phyloP scores from a whole-genome alignment of 2,888 invertebrate genomes.

The Erebia ligea region DNA sequence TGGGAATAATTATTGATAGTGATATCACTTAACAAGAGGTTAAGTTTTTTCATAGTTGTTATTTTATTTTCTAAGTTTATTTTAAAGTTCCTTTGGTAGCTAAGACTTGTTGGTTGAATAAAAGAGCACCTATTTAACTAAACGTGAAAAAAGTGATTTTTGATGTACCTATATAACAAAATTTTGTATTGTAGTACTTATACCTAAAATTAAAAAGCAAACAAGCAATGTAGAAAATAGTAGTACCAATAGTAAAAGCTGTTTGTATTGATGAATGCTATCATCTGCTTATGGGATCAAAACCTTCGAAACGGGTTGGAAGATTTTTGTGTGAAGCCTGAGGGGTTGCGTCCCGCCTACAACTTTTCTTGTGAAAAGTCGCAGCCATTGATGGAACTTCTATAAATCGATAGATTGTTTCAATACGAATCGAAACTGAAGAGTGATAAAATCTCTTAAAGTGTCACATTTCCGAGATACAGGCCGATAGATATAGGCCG shows the following conservation, averaged over 20 bases:
- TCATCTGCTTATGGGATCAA: slow-evolving; percentile 16
- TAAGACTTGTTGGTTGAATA: slow-evolving; percentile 12
- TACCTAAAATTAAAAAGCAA: slow-evolving; percentile 12
- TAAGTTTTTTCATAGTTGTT: slow-evolving; percentile 8
- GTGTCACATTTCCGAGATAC: slow-evolving; percentile 12
- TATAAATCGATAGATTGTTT: slow-evolving; percentile 10
- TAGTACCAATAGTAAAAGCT: slow-evolving; percentile 15
- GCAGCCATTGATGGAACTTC: slow-evolving; percentile 10
- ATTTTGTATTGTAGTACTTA: slow-evolving; percentile 13
- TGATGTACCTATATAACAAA: slow-evolving; percentile 11
- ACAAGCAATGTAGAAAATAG: slow-evolving; percentile 13
- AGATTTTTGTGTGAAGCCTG: slow-evolving; percentile 15
- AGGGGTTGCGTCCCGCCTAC: slow-evolving; percentile 15
- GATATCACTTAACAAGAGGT: slow-evolving; percentile 14
- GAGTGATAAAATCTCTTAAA: slow-evolving; percentile 10
- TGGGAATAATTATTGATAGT: slow-evolving; percentile 12
- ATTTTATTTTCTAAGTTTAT: slow-evolving; percentile 6
- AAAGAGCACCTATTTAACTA: slow-evolving; percentile 11
- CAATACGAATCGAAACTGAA: slow-evolving; percentile 11
- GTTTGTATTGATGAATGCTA: slow-evolving; percentile 16
- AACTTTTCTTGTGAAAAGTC: slow-evolving; percentile 12
- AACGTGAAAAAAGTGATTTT: slow-evolving; percentile 12
- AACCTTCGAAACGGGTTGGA: slow-evolving; percentile 15
- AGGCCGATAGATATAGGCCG: background rate
- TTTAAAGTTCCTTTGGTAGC: slow-evolving; percentile 12